Evolutionary conservation across 2,113 vertebrate species (phyloP).

Genomic region (Lophius piscatorius): DNA sequence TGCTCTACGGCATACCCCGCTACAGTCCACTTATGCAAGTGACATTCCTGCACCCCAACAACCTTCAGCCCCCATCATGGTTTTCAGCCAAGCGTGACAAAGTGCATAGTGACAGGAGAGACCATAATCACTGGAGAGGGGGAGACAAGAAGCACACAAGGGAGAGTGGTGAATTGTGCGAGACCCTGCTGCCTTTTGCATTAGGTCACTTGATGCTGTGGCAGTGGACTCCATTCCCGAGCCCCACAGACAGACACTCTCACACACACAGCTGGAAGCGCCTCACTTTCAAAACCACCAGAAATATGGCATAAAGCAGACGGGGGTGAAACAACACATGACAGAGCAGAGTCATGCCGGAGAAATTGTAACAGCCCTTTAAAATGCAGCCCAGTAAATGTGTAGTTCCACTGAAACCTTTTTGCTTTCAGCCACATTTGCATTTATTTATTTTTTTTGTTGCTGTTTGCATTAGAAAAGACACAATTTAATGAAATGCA

Average conservation of each 20-base stretch:
- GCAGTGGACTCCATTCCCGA: slow-evolving; percentile 59
- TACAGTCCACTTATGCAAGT: slow-evolving; percentile 49
- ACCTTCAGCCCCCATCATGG: slow-evolving; percentile 30
- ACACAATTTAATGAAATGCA: slow-evolving; percentile 43
- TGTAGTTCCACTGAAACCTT: slow-evolving; percentile 6
- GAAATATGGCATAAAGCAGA: slow-evolving; percentile 43
- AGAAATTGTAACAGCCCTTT: slow-evolving; percentile 13
- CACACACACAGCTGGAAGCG: slow-evolving; percentile 34
- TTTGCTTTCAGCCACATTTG: slow-evolving; percentile 1
- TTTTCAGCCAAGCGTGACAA: slow-evolving; percentile 67
- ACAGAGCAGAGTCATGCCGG: slow-evolving; percentile 37
- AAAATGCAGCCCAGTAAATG: slow-evolving; percentile 33
- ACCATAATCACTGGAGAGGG: slow-evolving; percentile 55
- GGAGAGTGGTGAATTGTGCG: slow-evolving; percentile 52
- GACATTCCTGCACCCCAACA: slow-evolving; percentile 68
- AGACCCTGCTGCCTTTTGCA: slow-evolving; percentile 70
- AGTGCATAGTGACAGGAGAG: slow-evolving; percentile 70
- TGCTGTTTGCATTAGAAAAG: slow-evolving; percentile 38
- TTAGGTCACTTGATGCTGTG: slow-evolving; percentile 73
- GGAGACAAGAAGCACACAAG: slow-evolving; percentile 32
- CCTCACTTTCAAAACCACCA: slow-evolving; percentile 37
- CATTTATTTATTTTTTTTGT: slow-evolving; percentile 1
- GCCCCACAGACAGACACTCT: slow-evolving; percentile 35
- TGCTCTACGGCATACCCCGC: slow-evolving; percentile 20
- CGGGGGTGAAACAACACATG: slow-evolving; percentile 49